Conservation (phyloP, 2,888 invertebrate genomes). For the Sphecodes monilicornis region DNA sequence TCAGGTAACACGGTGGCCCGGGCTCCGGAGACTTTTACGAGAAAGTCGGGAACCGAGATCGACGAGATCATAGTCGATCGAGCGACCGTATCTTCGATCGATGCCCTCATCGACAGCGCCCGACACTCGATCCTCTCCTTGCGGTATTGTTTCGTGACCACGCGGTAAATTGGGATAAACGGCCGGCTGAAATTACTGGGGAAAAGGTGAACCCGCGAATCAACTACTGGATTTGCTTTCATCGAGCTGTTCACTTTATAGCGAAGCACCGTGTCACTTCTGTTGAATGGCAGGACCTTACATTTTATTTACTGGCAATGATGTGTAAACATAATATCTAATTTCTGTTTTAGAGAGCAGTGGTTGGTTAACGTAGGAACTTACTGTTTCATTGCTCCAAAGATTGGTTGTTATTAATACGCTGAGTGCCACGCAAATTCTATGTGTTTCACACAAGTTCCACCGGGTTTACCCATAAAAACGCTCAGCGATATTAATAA, state of each 20-base stretch:
- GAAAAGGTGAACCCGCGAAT: neutral
- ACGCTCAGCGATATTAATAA: too few species aligned
- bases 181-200: slow-evolving; percentile 28
- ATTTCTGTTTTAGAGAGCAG: too few species aligned
- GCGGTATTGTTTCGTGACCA: slow-evolving; percentile 51
- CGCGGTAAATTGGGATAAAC: slow-evolving; percentile 54
- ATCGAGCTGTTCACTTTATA: neutral
- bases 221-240: neutral
- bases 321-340: too few species aligned
- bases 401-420: too few species aligned
- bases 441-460: too few species aligned
- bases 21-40: slow-evolving; percentile 42
- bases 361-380: too few species aligned
- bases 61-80: slow-evolving; percentile 58
- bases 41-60: slow-evolving; percentile 42
- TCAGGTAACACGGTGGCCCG: slow-evolving; percentile 48
- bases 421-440: too few species aligned
- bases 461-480: too few species aligned
- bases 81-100: slow-evolving; percentile 46
- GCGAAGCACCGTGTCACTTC: neutral
- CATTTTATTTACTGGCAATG: neutral
- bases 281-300: too few species aligned
- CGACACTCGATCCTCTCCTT: slow-evolving; percentile 40
- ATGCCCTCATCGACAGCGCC: slow-evolving; percentile 37
- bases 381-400: too few species aligned